Base-by-base conservation (phyloP, 2,797 vertebrate genomes). In the Chelonia mydas region DNA sequence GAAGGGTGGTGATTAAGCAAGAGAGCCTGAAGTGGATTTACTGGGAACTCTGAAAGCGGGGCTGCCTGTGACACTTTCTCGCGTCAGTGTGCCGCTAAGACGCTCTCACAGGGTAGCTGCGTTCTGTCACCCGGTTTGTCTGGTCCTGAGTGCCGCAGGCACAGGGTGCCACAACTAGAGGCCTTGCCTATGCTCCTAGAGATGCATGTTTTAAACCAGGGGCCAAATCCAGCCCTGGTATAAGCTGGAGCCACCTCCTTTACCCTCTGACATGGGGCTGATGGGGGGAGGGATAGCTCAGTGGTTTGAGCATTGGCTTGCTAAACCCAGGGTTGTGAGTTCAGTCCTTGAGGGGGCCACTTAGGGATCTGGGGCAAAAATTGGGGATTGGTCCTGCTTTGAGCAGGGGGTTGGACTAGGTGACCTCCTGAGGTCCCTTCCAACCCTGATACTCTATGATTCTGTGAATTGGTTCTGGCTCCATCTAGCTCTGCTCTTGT, bases 131-230 rank as follows among this genome's bases (percentile, higher is more conserved):
- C 11, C 7, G 3, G 23, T 11, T 45, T 23, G 53, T 41, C 72
- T 65, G 37, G 31, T 68, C 61, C 47, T 50, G 53, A 57, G 53
- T 13, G 25, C 55, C 0, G 0, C 78, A 72, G 81, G 31, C 90
- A 37, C 2, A 3, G 19, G 15, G 19, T 19, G 33, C n/a, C 65
- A 68, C 28, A 76, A 27, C 6, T 13, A 76, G 72, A 47, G 45
- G 41, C 41, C 41, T 76, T 86, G 86, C 51, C 82, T 41, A 15
- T 83, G 28, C 61, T 53, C 68, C 9, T 77, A 86, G n/a, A 54
- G 0, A 1, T 16, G 19, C 68, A 33, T 59, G 16, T n/a, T 9
- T 68, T 91, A 0, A 33, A 3, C 0, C 49, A 33, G 81, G 90
- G 49, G 77, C 90, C 84, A 87, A 0, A 84, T 53, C 55, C 82